Evolutionary conservation across 1,140 invertebrate genomes (phyloP).

Genomic region (Odontomachus brunneus): DNA sequence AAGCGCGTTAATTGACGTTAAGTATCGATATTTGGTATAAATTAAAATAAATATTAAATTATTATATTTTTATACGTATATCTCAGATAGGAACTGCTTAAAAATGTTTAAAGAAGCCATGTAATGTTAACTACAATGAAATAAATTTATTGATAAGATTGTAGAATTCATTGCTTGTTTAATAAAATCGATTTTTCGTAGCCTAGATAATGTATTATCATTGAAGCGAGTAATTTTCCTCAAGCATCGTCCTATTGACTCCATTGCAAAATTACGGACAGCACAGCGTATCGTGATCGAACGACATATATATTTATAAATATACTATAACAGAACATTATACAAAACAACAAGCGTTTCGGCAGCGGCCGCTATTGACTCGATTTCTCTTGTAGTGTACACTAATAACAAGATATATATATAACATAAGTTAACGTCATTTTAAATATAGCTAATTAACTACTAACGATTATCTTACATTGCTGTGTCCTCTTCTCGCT

Average conservation of each 20-base stretch:
- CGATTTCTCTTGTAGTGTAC: slow-evolving; percentile 64
- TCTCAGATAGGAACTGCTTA: slow-evolving; percentile 27
- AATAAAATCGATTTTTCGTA: slow-evolving; percentile 34
- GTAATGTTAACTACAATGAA: slow-evolving; percentile 23
- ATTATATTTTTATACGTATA: slow-evolving; percentile 23
- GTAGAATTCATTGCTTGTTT: slow-evolving; percentile 20
- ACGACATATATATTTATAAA: slow-evolving; percentile 82
- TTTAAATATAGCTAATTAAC: slow-evolving; percentile 71
- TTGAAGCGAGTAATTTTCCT: slow-evolving; percentile 42
- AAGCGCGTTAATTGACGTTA: too few relatives aligned
- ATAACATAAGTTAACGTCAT: slow-evolving; percentile 79
- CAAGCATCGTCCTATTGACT: slow-evolving; percentile 32
- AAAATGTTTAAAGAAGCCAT: slow-evolving; percentile 8
- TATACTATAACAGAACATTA: slow-evolving; percentile 85
- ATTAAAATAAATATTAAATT: too few relatives aligned
- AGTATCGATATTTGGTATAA: too few relatives aligned
- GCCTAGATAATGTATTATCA: slow-evolving; percentile 46
- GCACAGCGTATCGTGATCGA: slow-evolving; percentile 54
- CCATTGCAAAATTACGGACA: slow-evolving; percentile 43
- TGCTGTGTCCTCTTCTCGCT: slow-evolving; percentile 47
- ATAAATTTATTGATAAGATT: slow-evolving; percentile 57
- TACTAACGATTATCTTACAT: slow-evolving; percentile 76
- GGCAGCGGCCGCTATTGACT: slow-evolving; percentile 76
- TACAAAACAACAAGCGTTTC: slow-evolving; percentile 83
- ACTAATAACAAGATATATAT: slow-evolving; percentile 68